Base-by-base conservation (phyloP, 2,888 invertebrate genomes). In the Schizaphis graminum region DNA sequence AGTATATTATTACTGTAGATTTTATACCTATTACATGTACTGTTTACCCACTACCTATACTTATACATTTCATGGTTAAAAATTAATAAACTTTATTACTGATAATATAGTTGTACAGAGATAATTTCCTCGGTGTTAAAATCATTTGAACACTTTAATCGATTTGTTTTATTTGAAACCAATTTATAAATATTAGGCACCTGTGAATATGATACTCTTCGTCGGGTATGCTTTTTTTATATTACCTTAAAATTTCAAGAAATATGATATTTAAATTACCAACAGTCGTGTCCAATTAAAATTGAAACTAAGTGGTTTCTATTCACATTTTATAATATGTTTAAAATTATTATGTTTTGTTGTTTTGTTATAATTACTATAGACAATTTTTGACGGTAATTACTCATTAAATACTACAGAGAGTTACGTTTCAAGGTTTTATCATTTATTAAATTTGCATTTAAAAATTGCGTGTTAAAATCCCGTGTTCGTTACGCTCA, bases 391-490 rank as follows among this genome's bases (percentile, higher is more conserved):
- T 41, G 21, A 35, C 21, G 35, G 35, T 77, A 77, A 77, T 77
- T 35, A 77, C 77, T 77, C 3, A 35, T 77, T 35, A 77, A 77
- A 77, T 35, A 21, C 7, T 21, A 28, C 28, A 35, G 21, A 77
- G 77, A 77, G 35, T 77, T 35, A 11, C 8, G 67, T 77, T 67
- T 35, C 61, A 67, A 47, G 67, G 41, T 85, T 77, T 91, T 28
- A 84, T 49, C 26, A 24, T 26, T 24, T 90, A 91, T 44, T 44
- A 44, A 44, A 44, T 87, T 86, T 61, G 86, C 47, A n/a, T 84
- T 47, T 47, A 24, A 91, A 57, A 61, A 91, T 86, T n/a, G 61
- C 61, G 44, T 49, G 67, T 90, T 67, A 47, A 86, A 86, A 28
- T 13, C n/a, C 47, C 35, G 11, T 35, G 47, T 67, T 47, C 21